A percentile compares a stretch with the other conserved stretches of the same genome.
phyloP scores from a whole-genome alignment of 1,140 invertebrate species.

The Conopomorpha cramerella region DNA sequence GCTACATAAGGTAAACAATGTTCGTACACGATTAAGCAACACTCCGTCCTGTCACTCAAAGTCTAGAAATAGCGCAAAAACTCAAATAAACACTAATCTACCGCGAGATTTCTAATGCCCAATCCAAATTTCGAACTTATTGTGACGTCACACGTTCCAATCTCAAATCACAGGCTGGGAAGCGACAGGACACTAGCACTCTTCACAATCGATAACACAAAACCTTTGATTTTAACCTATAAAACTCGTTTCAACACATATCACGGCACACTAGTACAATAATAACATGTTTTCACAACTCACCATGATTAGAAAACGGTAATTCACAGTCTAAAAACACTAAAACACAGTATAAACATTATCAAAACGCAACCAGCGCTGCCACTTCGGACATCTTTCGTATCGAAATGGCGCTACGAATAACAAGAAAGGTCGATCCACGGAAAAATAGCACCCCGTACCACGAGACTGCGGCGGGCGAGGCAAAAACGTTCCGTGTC shows the following conservation, averaged over 20 bases:
- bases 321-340: conserved; percentile 21
- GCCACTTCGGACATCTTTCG: conserved; percentile 39
- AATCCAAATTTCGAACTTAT: too few relatives aligned
- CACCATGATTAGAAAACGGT: not conserved
- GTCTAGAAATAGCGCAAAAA: too few relatives aligned
- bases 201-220: not conserved
- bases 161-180: not conserved
- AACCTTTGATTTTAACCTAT: not conserved
- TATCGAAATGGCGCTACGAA: conserved; percentile 45
- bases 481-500: not conserved
- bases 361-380: conserved; percentile 18
- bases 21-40: too few relatives aligned
- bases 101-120: too few relatives aligned
- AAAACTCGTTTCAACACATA: not conserved
- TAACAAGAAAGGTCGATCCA: conserved; percentile 31
- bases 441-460: conserved; percentile 18
- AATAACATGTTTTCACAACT: not conserved
- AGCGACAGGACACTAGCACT: not conserved
- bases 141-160: not conserved
- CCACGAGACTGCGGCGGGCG: conserved; percentile 17
- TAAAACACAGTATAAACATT: conserved; percentile 39
- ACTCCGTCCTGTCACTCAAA: too few relatives aligned
- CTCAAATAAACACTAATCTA: too few relatives aligned
- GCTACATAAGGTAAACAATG: too few relatives aligned
- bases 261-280: not conserved